These are phyloP conservation scores for Danaus plexippus DNA, from an alignment of 1,140 invertebrate species.

Conservation along the genomic window DNA sequence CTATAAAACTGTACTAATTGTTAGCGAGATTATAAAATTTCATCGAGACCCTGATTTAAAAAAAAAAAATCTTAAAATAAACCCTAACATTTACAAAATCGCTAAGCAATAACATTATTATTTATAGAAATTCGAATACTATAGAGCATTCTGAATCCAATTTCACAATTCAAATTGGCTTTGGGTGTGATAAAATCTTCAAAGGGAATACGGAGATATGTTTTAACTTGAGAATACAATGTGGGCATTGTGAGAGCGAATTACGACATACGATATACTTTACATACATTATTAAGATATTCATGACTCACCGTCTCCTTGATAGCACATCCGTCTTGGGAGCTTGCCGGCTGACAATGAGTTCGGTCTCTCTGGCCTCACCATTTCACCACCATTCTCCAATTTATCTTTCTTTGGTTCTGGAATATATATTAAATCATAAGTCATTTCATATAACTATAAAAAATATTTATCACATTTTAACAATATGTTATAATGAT, in stretches of 20 bases:
- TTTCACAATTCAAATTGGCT: too few species aligned
- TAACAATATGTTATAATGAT: neutral
- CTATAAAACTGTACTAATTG: too few species aligned
- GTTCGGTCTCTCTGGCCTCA: conserved; percentile 78
- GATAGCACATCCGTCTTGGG: conserved; percentile 81
- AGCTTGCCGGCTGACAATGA: conserved; percentile 81
- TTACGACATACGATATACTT: conserved; percentile 15
- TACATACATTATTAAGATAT: conserved; percentile 11
- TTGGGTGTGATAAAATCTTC: too few species aligned
- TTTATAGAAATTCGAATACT: too few species aligned
- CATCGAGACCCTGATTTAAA: too few species aligned
- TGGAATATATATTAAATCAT: conserved; percentile 66
- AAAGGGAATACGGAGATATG: too few species aligned
- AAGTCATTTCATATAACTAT: conserved; percentile 1
- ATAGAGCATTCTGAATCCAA: too few species aligned
- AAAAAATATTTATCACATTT: neutral
- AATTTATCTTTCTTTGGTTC: conserved; percentile 92
- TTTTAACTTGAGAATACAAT: too few species aligned
- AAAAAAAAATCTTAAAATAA: too few species aligned
- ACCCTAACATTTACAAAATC: too few species aligned
- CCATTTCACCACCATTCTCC: conserved; percentile 77
- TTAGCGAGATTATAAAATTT: too few species aligned
- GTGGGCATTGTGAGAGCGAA: neutral
- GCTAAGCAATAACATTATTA: too few species aligned
- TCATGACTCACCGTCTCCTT: conserved; percentile 77